These are phyloP conservation scores for Delia radicum DNA, from an alignment of 1,140 invertebrate species.

Conservation along the genomic window DNA sequence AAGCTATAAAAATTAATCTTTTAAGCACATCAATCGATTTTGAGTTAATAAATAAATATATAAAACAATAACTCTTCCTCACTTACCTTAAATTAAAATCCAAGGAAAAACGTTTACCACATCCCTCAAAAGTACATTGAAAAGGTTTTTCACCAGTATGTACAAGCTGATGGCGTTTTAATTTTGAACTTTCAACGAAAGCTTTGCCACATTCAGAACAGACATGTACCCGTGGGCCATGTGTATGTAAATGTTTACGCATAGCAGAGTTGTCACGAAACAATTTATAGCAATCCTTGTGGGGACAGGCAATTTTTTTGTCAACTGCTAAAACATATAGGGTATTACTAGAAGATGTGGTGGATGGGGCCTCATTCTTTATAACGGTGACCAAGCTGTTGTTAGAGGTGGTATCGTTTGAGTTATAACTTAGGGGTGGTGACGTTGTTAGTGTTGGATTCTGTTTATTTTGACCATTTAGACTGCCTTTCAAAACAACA, in stretches of 20 bases:
- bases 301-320: constrained; percentile 78
- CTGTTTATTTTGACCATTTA: neutral
- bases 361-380: constrained; percentile 2
- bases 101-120: constrained; percentile 95
- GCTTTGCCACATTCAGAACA: constrained; percentile 98
- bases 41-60: too few relatives aligned
- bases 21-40: too few relatives aligned
- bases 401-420: constrained; percentile 66
- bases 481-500: neutral
- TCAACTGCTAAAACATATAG: constrained; percentile 28
- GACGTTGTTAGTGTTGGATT: constrained; percentile 18
- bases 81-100: constrained; percentile 83
- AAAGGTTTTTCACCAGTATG: constrained; percentile 97
- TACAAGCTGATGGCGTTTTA: constrained; percentile 92
- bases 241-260: constrained; percentile 96
- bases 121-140: constrained; percentile 97
- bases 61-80: too few relatives aligned
- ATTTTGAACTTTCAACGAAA: constrained; percentile 96
- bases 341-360: neutral
- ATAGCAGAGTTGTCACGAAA: constrained; percentile 97
- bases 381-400: constrained; percentile 61
- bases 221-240: constrained; percentile 94
- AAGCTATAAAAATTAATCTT: too few relatives aligned
- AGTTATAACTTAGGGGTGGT: neutral
- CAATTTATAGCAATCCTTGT: constrained; percentile 87